A percentile compares a stretch with the other conserved stretches of the same genome.
Evolutionary conservation across 2,113 vertebrate species (phyloP).

Genomic region (Stegostoma tigrinum): DNA sequence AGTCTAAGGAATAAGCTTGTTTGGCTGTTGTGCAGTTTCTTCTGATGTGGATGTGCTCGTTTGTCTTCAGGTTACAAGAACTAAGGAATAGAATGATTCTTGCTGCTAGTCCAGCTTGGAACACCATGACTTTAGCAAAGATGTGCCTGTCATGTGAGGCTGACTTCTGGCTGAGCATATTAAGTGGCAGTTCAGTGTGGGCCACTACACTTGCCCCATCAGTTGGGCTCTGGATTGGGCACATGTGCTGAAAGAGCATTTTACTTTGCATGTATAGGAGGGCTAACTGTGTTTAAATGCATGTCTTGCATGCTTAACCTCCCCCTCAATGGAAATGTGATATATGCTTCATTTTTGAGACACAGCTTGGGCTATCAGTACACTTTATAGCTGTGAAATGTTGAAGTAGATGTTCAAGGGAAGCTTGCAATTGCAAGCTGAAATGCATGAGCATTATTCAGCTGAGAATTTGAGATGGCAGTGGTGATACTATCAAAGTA

Average conservation of each 20-base stretch:
- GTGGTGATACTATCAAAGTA: neutral
- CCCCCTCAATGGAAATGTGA: no score
- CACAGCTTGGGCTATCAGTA: neutral
- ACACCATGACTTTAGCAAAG: neutral
- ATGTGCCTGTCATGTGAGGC: neutral
- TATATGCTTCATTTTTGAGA: no score
- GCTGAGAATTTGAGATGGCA: neutral
- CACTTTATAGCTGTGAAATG: neutral
- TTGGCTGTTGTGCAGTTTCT: neutral
- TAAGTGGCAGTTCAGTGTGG: neutral
- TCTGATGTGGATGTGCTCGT: neutral
- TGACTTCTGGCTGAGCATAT: neutral
- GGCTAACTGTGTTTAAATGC: neutral
- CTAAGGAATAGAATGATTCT: neutral
- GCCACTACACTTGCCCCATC: neutral
- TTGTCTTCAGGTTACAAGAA: neutral
- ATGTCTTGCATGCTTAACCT: neutral
- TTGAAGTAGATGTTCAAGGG: neutral
- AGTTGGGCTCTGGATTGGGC: neutral
- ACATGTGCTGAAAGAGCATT: no score
- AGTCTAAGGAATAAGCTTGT: neutral
- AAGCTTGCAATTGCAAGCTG: neutral
- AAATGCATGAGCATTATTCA: neutral
- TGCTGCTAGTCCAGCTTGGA: neutral
- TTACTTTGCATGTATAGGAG: no score